Base-by-base conservation (phyloP, 2,797 vertebrate species). In the Lutjanus campechanus region DNA sequence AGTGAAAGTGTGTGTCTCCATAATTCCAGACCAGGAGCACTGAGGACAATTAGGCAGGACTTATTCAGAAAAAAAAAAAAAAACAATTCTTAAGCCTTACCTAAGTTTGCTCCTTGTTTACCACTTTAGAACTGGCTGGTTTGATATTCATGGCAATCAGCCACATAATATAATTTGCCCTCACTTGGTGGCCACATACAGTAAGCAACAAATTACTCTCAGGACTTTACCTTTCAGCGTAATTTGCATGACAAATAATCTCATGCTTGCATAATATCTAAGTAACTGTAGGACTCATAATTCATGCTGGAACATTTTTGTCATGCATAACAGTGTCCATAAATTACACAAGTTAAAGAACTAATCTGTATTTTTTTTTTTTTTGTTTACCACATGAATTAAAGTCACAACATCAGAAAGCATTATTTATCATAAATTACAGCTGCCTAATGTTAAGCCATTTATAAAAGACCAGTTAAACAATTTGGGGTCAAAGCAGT, bases 161-260 rank as follows among this genome's bases (percentile, higher is more conserved):
- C 2, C 36, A 3, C 25, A 29, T 73, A 6, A 16, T 29, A 49
- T 20, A 6, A 16, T 29, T 50, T 20, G 20, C 16, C 6, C 20
- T 40, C 49, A 64, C 12, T 5, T 43, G n/a, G 3, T 47, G 22
- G 20, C 15, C 36, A 64, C 12, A 56, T 36, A n/a, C n/a, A n/a
- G n/a, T n/a, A 17, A 36, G 20, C 46, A 44, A 19, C 13, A 59
- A 59, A 55, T 51, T 11, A 54, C 8, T n/a, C 13, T 22, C 47
- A 46, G 22, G 17, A 15, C 8, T 41, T 49, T 15, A 62, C 10
- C 15, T 46, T 47, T 20, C n/a, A 7, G 8, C 6, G 4, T 19
- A 19, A 50, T 61, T 54, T 71, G 5, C 67, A 29, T 9, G 43
- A 53, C 22, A 76, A 62, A 71, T 16, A 9, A n/a, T 56, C 7